Base-by-base conservation (phyloP, 2,113 vertebrate species). In the Rhodinocichla rosea region DNA sequence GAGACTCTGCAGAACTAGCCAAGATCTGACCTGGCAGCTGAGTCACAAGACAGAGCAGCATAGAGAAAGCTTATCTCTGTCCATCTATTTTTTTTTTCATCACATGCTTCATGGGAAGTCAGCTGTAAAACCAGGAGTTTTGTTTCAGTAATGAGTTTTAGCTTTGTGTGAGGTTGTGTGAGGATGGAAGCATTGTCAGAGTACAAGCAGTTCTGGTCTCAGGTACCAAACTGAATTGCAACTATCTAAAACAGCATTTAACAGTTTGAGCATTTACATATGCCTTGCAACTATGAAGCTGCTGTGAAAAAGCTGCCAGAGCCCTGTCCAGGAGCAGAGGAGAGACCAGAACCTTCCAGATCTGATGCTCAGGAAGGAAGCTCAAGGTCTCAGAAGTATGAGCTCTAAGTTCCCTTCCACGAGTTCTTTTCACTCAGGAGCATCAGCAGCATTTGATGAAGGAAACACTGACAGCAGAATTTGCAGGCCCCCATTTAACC, bases 21-120 rank as follows among this genome's bases (percentile, higher is more conserved):
- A 68, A 68, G 49, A 56, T 67, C 56, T 64, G 93, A 84, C 74
- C 40, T 28, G 37, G 53, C 52, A 71, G 74, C 1, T 60, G 82
- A 96, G 75, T 94, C 96, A 97, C 90, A 94, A 94, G 94, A 65
- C 79, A 64, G 6, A 64, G 17, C 5, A 27, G 57, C 67, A 79
- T 1, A 64, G 8, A 90, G 35, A 64, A 70, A 76, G 75, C 74
- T 93, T 79, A 78, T 93, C 87, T 90, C 77, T 42, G 5, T 59
- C 23, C 37, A 77, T 70, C 13, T 57, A 21, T 21, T 44, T 75
- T 88, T 76, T 40, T 56, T 88, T 73, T 74, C 35, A 56, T 93
- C 90, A 94, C 87, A 90, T 95, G 94, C 84, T 96, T 79, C 90
- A 76, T 80, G 59, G 78, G 78, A 91, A 96, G 75, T 80, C 74